A percentile compares a stretch with the other conserved stretches of the same genome.
Conservation (phyloP, 2,113 vertebrate genomes). For the Esox niger region DNA sequence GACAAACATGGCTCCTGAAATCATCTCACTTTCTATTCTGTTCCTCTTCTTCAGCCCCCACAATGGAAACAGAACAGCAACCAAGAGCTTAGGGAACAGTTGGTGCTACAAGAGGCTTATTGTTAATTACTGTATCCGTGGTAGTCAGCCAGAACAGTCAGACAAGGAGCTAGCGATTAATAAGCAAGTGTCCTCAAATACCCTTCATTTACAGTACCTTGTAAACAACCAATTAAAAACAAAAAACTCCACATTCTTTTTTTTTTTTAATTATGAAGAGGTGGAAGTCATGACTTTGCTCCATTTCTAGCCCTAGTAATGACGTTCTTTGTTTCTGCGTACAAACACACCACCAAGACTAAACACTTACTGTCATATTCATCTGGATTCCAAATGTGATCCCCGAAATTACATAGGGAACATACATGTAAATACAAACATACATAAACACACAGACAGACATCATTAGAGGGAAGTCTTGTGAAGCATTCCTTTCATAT, state of each 20-base stretch:
- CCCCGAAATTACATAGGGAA: constrained; percentile 31
- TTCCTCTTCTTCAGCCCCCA: constrained; percentile 6
- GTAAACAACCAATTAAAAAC: neutral
- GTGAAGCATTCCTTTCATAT: neutral
- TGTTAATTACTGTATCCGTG: constrained; percentile 24
- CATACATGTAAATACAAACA: constrained; percentile 40
- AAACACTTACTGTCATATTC: constrained; percentile 60
- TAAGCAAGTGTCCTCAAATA: no score
- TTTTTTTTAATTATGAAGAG: neutral
- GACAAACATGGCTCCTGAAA: neutral
- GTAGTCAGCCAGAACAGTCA: constrained; percentile 1
- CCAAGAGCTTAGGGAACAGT: constrained; percentile 18
- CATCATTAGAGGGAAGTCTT: constrained; percentile 17
- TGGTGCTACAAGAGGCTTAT: constrained; percentile 50
- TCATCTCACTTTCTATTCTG: neutral
- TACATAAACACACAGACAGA: constrained; percentile 30
- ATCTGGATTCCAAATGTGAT: constrained; percentile 41
- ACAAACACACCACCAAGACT: neutral
- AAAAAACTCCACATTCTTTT: neutral
- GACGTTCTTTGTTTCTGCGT: neutral
- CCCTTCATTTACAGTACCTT: neutral
- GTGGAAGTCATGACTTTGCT: neutral
- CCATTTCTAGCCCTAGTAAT: neutral
- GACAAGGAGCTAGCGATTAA: neutral
- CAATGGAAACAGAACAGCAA: constrained; percentile 18